Conservation (phyloP, 2,888 invertebrate genomes). For the Diarsia brunnea region DNA sequence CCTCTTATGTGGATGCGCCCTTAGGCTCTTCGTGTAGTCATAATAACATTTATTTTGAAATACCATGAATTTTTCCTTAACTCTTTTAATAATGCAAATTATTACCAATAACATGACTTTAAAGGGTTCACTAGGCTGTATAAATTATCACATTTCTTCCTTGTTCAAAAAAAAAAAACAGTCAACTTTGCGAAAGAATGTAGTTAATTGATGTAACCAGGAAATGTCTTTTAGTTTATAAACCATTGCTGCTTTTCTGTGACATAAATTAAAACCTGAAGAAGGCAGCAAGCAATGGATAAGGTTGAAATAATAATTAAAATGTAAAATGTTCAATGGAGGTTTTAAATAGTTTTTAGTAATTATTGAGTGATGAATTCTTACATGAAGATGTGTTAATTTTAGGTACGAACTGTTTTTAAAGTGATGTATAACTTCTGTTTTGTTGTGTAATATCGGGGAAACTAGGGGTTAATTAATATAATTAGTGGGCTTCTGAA, state of each 20-base stretch:
- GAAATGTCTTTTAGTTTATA: constrained; percentile 52
- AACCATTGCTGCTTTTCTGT: constrained; percentile 32
- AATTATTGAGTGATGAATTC: constrained; percentile 35
- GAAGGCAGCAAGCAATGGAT: constrained; percentile 31
- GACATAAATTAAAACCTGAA: background rate
- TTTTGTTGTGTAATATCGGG: background rate
- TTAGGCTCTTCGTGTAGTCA: background rate
- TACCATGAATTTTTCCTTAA: constrained; percentile 36
- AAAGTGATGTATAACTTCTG: constrained; percentile 15
- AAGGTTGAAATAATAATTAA: background rate
- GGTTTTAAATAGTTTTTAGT: constrained; percentile 44
- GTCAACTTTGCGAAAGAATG: constrained; percentile 51
- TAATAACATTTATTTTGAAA: constrained; percentile 18
- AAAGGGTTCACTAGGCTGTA: constrained; percentile 41
- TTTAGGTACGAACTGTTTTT: constrained; percentile 2
- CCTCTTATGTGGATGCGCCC: background rate
- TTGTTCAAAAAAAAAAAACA: constrained; percentile 52
- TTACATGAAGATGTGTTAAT: constrained; percentile 54
- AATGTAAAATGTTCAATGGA: constrained; percentile 39
- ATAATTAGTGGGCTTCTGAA: constrained; percentile 14
- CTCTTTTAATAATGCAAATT: constrained; percentile 44
- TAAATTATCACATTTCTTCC: constrained; percentile 60
- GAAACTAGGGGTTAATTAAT: constrained; percentile 25
- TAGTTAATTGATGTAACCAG: constrained; percentile 65
- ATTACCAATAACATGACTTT: constrained; percentile 51